Base-by-base conservation (phyloP, 1,140 invertebrate genomes). In the Orchesella cincta region DNA sequence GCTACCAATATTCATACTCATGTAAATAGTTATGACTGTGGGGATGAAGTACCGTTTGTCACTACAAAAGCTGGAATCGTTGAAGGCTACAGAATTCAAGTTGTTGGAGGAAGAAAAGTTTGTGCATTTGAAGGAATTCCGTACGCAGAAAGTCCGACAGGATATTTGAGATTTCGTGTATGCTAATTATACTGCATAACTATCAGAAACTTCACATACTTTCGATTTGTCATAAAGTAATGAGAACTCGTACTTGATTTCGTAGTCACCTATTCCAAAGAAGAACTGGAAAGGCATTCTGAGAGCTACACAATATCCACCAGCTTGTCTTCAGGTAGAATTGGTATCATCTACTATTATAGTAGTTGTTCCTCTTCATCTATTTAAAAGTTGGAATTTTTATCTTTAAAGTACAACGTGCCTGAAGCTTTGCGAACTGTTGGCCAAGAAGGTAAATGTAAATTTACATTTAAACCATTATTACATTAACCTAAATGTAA, bases 101-200 rank as follows among this genome's bases (percentile, higher is more conserved):
- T 75, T 31, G 62, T 75, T 1, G 57, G 54, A n/a, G 78, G 75
- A 28, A 39, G 54, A 57, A 70, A 20, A 33, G 67, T 80, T 28
- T 39, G 29, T 0, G 73, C 76, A 86, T 94, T 91, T 85, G 90
- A 88, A 79, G 93, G 71, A 16, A 46, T 73, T 26, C 36, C 36
- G 2, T 73, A 39, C 28, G 71, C 35, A 35, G 71, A 92, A 20
- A 89, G 90, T 28, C 93, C 93, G 1, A 86, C 90, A 0, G 91
- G 90, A n/a, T 87, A 89, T 18, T 86, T 92, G 46, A 88, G 94
- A 29, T 92, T 74, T 54, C 3, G 31, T 16, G 31, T 73, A 16
- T 39, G 31, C n/a, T 33, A 12, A 28, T 70, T 70, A 34, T 73
- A 73, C 33, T 12, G n/a, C n/a, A n/a, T n/a, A n/a, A n/a, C n/a